phyloP scores from a whole-genome alignment of 2,113 vertebrate genomes.

The Thamnaconus septentrionalis region DNA sequence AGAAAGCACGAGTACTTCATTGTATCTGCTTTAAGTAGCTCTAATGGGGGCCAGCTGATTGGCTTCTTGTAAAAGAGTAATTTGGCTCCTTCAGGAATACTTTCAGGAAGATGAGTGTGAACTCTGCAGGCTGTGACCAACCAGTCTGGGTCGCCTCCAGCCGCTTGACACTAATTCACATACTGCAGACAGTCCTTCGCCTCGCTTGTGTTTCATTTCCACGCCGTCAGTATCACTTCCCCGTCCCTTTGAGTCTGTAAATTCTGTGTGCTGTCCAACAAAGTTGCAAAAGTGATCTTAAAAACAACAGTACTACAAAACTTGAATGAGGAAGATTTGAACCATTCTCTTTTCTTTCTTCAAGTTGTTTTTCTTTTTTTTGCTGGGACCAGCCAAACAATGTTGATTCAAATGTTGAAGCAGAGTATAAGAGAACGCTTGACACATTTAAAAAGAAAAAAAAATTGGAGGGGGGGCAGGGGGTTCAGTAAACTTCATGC shows the following conservation, averaged over 20 bases:
- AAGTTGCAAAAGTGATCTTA: constrained; percentile 28
- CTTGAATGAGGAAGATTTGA: constrained; percentile 51
- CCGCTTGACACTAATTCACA: too few relatives aligned
- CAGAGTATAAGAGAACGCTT: constrained; percentile 21
- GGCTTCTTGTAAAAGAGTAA: background rate
- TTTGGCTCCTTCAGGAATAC: too few relatives aligned
- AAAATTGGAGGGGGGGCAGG: background rate
- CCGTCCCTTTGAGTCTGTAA: constrained; percentile 1
- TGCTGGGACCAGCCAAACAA: constrained; percentile 72
- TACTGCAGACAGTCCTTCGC: background rate
- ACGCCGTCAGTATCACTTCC: background rate
- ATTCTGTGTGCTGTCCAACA: background rate
- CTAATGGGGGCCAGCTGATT: constrained; percentile 2
- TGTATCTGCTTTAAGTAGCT: constrained; percentile 12
- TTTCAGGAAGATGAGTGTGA: too few relatives aligned
- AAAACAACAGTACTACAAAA: constrained; percentile 61
- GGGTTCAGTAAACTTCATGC: background rate
- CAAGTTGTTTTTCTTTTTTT: constrained; percentile 8
- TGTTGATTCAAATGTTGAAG: constrained; percentile 43
- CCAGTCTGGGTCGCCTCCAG: too few relatives aligned
- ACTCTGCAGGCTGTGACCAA: too few relatives aligned
- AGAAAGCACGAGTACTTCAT: constrained; percentile 3
- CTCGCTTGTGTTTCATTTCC: background rate
- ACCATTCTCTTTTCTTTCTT: constrained; percentile 17
- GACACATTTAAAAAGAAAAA: constrained; percentile 23